Percentiles rank a stretch among this genome's conserved stretches.
Evolutionary conservation across 2,113 vertebrate genomes (phyloP).

Genomic region (Merops nubicus): DNA sequence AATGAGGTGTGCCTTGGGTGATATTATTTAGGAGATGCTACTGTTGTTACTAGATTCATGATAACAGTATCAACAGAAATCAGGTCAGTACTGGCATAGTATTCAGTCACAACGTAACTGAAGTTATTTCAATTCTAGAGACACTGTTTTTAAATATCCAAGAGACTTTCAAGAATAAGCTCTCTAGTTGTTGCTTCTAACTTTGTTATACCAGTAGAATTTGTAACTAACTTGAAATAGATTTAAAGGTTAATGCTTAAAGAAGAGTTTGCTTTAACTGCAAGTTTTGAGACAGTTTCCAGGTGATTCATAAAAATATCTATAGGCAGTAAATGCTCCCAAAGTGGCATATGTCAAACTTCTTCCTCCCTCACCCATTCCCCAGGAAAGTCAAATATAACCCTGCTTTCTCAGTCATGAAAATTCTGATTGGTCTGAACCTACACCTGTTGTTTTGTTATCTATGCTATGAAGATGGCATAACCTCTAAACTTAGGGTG

Average conservation of each 20-base stretch:
- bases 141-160: background rate
- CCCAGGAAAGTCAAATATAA: background rate
- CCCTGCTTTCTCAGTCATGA: background rate
- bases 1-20: background rate
- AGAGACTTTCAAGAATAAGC: background rate
- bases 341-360: background rate
- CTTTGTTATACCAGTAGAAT: background rate
- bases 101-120: background rate
- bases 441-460: background rate
- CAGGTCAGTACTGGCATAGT: background rate
- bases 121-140: background rate
- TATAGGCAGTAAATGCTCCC: background rate
- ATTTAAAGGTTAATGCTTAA: background rate
- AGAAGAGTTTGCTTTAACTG: background rate
- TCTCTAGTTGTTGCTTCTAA: background rate
- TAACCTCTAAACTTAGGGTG: background rate
- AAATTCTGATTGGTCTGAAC: background rate
- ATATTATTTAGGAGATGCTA: background rate
- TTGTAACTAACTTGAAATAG: background rate
- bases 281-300: background rate
- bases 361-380: rapidly evolving
- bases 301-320: background rate
- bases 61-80: background rate
- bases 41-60: background rate
- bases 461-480: background rate